phyloP scores from a whole-genome alignment of 2,888 invertebrate species.

The Caenorhabditis macrosperma region DNA sequence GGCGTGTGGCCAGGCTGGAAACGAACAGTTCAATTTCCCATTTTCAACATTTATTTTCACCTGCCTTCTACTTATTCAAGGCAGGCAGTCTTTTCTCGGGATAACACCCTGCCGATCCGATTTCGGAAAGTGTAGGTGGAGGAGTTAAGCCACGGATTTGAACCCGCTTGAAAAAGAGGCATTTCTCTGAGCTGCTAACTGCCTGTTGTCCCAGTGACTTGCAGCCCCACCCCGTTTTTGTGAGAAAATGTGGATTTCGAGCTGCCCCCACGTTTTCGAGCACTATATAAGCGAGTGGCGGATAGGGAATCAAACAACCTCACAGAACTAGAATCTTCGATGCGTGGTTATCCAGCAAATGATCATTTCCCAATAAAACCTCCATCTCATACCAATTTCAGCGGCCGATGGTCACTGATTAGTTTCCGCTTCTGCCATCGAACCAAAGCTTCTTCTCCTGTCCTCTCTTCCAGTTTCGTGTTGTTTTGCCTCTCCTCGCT shows the following conservation, averaged over 20 bases:
- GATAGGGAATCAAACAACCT: too few relatives aligned
- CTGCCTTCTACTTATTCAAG: background rate
- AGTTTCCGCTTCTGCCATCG: slow-evolving; percentile 41
- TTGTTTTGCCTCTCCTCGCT: slow-evolving; percentile 24
- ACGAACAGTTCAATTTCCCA: slow-evolving; percentile 42
- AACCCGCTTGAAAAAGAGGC: slow-evolving; percentile 1
- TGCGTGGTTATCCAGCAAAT: background rate
- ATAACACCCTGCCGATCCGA: slow-evolving; percentile 11
- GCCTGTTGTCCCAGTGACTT: background rate
- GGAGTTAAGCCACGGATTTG: slow-evolving; percentile 38
- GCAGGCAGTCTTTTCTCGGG: background rate
- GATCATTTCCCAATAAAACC: slow-evolving; percentile 14
- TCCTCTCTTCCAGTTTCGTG: slow-evolving; percentile 43
- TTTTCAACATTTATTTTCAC: background rate
- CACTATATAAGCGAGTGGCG: background rate
- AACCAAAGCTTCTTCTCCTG: slow-evolving; percentile 6
- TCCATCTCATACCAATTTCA: slow-evolving; percentile 35
- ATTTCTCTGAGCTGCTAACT: slow-evolving; percentile 4
- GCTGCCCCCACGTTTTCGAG: background rate
- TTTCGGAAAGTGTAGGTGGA: slow-evolving; percentile 39
- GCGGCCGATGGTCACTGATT: slow-evolving; percentile 41
- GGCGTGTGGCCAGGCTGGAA: slow-evolving; percentile 27
- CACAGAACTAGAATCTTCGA: background rate
- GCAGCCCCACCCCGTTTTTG: slow-evolving; percentile 8
- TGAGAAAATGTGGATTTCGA: too few relatives aligned